Conservation (phyloP, 2,113 vertebrate species). For the Lophotis ruficrista region DNA sequence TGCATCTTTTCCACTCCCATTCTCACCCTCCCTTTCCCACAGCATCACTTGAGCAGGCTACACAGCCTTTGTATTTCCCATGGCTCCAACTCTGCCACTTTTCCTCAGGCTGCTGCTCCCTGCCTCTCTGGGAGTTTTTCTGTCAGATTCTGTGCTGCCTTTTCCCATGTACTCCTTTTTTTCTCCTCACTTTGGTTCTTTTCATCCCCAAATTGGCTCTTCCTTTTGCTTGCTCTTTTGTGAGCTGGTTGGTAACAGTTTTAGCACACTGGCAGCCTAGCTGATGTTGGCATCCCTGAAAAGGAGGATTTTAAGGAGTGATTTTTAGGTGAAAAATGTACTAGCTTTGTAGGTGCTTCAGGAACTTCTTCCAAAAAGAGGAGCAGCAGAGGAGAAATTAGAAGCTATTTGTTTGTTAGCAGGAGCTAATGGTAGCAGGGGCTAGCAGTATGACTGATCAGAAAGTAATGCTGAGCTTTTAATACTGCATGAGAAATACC, state of each 20-base stretch:
- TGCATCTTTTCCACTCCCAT: neutral
- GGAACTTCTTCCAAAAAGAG: neutral
- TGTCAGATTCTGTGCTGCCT: neutral
- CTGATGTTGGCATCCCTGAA: neutral
- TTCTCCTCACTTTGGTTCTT: neutral
- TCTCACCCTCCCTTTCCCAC: neutral
- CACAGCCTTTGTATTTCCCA: neutral
- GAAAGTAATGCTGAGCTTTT: neutral
- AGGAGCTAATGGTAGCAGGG: neutral
- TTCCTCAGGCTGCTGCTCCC: neutral
- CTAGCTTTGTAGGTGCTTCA: neutral
- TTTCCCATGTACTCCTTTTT: neutral
- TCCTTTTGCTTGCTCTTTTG: neutral
- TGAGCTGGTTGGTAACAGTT: neutral
- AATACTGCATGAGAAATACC: neutral
- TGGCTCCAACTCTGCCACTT: neutral
- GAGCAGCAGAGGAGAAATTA: neutral
- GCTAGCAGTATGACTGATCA: neutral
- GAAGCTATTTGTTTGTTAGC: neutral
- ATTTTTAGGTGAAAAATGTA: constrained; percentile 2
- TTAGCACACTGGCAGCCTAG: neutral
- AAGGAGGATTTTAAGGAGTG: neutral
- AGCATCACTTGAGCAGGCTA: neutral
- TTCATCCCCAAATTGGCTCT: neutral
- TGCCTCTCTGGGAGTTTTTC: neutral